Conservation (phyloP, 2,888 invertebrate genomes). For the Leptinotarsa tumamoca region DNA sequence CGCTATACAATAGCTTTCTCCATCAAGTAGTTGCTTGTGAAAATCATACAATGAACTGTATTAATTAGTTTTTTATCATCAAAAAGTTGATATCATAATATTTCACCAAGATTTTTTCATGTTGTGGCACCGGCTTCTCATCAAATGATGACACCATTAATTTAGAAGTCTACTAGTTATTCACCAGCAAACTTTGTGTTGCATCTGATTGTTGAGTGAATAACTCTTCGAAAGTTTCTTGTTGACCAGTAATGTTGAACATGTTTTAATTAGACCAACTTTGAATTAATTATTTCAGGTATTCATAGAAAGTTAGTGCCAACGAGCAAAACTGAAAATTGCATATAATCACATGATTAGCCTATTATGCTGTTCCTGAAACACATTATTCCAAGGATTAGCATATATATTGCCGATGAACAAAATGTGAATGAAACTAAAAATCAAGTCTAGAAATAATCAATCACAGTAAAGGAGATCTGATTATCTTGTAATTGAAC, state of each 20-base stretch:
- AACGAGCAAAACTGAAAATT: slow-evolving; percentile 35
- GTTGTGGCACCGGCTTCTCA: too few species aligned
- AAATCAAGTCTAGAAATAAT: slow-evolving; percentile 47
- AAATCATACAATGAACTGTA: too few species aligned
- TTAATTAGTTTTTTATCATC: too few species aligned
- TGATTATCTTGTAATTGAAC: slow-evolving; percentile 57
- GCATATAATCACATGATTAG: slow-evolving; percentile 42
- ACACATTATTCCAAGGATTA: slow-evolving; percentile 31
- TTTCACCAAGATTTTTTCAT: too few species aligned
- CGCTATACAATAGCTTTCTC: too few species aligned
- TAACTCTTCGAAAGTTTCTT: slow-evolving; percentile 3
- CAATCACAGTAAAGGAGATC: slow-evolving; percentile 53
- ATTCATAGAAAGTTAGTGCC: slow-evolving; percentile 33
- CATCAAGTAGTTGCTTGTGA: too few species aligned
- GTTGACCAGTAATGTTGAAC: slow-evolving; percentile 6
- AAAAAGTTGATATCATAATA: too few species aligned
- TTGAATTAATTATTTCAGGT: slow-evolving; percentile 36
- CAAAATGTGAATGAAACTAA: slow-evolving; percentile 34
- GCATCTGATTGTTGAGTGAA: neutral
- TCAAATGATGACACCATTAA: too few species aligned
- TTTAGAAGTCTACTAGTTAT: neutral
- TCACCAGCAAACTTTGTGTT: neutral
- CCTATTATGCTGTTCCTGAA: slow-evolving; percentile 32
- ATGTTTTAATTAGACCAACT: slow-evolving; percentile 24
- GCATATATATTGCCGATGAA: slow-evolving; percentile 45